A percentile compares a stretch with the other conserved stretches of the same genome.
phyloP scores from a whole-genome alignment of 2,797 vertebrate genomes.

The Momotus momota region DNA sequence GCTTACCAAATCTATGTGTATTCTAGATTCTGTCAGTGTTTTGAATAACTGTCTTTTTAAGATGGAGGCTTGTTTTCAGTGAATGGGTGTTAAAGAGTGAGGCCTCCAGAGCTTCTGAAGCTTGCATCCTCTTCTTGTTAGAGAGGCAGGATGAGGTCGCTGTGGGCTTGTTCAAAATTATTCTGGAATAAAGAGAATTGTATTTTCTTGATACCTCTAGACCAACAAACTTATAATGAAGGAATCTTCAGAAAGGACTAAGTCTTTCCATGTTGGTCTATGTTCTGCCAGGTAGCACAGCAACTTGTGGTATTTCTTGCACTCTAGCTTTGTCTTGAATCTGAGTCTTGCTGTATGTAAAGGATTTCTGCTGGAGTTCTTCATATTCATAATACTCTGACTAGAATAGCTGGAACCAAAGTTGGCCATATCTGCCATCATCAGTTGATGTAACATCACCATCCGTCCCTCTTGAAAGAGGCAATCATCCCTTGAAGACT shows the following conservation, averaged over 20 bases:
- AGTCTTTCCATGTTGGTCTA: neutral
- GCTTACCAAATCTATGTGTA: neutral
- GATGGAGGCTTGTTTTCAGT: neutral
- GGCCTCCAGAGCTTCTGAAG: neutral
- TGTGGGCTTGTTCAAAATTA: neutral
- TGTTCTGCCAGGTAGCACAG: neutral
- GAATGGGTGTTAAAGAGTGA: neutral
- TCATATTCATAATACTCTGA: neutral
- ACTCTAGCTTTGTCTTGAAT: neutral
- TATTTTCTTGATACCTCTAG: neutral
- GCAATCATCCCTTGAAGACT: neutral
- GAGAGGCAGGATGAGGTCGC: neutral
- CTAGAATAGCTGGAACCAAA: neutral
- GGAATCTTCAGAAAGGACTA: neutral
- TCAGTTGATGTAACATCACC: neutral
- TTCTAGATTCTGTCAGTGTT: neutral
- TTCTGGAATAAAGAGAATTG: neutral
- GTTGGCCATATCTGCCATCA: neutral
- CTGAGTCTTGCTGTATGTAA: accelerated
- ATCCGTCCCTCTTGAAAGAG: neutral
- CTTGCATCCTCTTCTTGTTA: neutral
- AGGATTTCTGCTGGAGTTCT: neutral
- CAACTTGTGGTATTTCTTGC: neutral
- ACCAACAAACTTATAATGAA: neutral
- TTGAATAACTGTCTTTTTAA: neutral